Evolutionary conservation across 2,797 vertebrate species (phyloP).

Genomic region (Pogonophryne albipinna): DNA sequence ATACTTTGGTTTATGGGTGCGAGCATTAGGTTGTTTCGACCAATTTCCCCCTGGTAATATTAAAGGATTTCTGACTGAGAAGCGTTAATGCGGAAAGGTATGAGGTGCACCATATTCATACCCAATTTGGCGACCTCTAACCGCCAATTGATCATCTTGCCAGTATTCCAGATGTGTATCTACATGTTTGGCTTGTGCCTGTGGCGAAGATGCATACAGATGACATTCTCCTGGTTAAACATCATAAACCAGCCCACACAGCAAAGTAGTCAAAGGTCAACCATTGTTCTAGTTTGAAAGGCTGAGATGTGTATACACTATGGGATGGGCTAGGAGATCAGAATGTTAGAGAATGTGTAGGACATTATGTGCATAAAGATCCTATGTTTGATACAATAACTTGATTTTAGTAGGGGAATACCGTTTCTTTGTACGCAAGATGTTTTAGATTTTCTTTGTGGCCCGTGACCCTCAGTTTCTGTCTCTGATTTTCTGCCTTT

Average conservation of each 20-base stretch:
- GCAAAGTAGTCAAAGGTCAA: conserved; percentile 55
- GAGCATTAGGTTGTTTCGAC: not conserved
- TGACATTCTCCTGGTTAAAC: conserved; percentile 39
- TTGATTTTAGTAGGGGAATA: not conserved
- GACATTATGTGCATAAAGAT: conserved; percentile 2
- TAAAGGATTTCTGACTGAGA: not conserved
- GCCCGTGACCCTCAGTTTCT: not conserved
- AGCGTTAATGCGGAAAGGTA: not conserved
- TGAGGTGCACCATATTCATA: not conserved
- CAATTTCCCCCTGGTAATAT: not conserved
- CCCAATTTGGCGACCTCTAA: not conserved
- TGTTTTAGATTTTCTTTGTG: not conserved
- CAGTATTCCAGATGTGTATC: conserved; percentile 9
- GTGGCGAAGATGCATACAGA: conserved; percentile 21
- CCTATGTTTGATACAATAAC: not conserved
- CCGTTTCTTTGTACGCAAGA: not conserved
- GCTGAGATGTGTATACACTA: conserved; percentile 36
- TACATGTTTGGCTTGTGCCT: conserved; percentile 11
- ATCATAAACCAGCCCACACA: conserved; percentile 51
- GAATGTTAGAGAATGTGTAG: not conserved
- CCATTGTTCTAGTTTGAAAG: conserved; percentile 47
- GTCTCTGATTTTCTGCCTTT: conserved; percentile 1
- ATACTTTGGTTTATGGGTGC: not conserved
- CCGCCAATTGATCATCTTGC: not conserved
- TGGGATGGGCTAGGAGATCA: conserved; percentile 31